Conservation (phyloP, 2,888 invertebrate genomes). For the Pandemis cinnamomeana region DNA sequence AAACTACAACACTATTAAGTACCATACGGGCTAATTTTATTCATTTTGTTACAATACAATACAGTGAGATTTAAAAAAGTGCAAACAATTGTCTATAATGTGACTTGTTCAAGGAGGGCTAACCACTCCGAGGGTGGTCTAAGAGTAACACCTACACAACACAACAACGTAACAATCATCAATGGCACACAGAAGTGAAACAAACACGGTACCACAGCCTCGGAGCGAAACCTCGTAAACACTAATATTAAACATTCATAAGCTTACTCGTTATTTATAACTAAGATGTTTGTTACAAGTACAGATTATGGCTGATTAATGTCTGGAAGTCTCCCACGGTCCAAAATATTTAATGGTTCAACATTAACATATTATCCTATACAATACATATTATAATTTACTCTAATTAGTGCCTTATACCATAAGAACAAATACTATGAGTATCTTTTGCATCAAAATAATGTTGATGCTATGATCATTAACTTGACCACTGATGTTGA, state of each 20-base stretch:
- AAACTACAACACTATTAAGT: conserved; percentile 25
- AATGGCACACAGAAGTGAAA: conserved; percentile 31
- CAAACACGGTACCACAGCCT: conserved; percentile 11
- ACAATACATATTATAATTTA: conserved; percentile 18
- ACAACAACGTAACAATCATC: conserved; percentile 20
- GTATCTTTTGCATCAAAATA: background rate
- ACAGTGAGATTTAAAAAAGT: conserved; percentile 73
- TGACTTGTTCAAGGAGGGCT: conserved; percentile 37
- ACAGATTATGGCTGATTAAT: conserved; percentile 10
- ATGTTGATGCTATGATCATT: background rate
- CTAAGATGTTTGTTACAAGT: conserved; percentile 20
- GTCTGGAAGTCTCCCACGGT: conserved; percentile 22
- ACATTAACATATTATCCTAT: conserved; percentile 36
- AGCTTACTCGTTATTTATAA: conserved; percentile 52
- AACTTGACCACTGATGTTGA: background rate
- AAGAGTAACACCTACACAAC: conserved; percentile 15
- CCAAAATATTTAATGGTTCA: conserved; percentile 35
- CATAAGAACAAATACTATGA: background rate
- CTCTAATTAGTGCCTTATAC: conserved; percentile 26
- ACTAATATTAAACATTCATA: conserved; percentile 64
- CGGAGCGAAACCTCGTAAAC: conserved; percentile 17
- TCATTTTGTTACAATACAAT: conserved; percentile 54
- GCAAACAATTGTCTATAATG: conserved; percentile 66
- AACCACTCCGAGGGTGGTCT: conserved; percentile 8
- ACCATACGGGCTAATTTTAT: conserved; percentile 45